Base-by-base conservation (phyloP, 2,113 vertebrate species). In the Oryzias curvinotus region DNA sequence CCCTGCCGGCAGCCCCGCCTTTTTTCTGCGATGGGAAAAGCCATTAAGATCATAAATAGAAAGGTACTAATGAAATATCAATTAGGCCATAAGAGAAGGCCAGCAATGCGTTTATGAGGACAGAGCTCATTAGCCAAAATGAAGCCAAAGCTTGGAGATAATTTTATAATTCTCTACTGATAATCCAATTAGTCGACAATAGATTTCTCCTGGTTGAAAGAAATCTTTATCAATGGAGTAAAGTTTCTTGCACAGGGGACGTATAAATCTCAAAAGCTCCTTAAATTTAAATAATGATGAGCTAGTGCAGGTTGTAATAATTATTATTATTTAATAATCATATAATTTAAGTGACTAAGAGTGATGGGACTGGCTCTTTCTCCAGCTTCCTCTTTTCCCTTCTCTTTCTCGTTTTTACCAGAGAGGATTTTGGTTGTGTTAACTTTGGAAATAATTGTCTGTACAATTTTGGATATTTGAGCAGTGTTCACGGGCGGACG, bases 51-150 rank as follows among this genome's bases (percentile, higher is more conserved):
- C 85, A 86, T 86, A 83, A 88, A 90, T 86, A 85, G 83, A 87
- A 81, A 87, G 78, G 76, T 87, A 81, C 72, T 86, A 90, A 89
- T 91, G 84, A 91, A 91, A 90, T 85, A 89, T 89, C 89, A 91
- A 89, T 91, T 91, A 91, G 84, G 82, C 83, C 54, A 21, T 82
- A 85, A 81, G 86, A 86, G 79, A 89, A 77, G 84, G 70, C 73
- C 70, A 48, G 56, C 48, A 42, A 77, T 72, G 56, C 68, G 45
- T 89, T 89, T 89, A 88, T 52, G 86, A 80, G 80, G 68, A 75
- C 83, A 76, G 77, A 81, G 84, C 88, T 90, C 83, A 83, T 91
- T 89, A 87, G 82, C 72, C 70, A 21, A 65, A 80, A 75, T 63
- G 65, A 71, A 64, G 66, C 65, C 72, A 54, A 84, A 62, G 62